Evolutionary conservation across 2,888 invertebrate genomes (phyloP), one percentile per base, ranked within the genome.

Genomic region (Hyposoter dolosus): DNA sequence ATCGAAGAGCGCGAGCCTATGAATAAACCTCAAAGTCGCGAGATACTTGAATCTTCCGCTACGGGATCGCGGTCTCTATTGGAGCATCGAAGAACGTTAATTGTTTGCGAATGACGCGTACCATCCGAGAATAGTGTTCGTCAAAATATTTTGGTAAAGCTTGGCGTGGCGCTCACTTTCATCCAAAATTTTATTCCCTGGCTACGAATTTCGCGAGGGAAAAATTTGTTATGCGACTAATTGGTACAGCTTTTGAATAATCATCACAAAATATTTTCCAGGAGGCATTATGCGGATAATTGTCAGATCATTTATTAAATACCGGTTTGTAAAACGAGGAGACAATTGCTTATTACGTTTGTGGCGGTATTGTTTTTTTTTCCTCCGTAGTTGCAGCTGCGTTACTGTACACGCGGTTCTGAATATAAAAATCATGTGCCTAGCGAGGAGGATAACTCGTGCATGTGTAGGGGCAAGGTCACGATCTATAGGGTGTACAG

Each of bases 71-170:
- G 53, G 74, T 68, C 77, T 71, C 65, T 63, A 75, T 83, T 75
- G 82, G 82, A 69, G 81, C 82, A 80, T 66, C 74, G 53, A 82
- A 72, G 76, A 23, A 60, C 66, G 89, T 87, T 88, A 89, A 91
- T 91, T 90, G 88, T 88, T 87, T 69, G 79, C 81, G 88, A 89
- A 88, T 90, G 90, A 90, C 90, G 89, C 87, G 78, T 82, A 63
- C 69, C 78, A 19, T 74, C 88, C 86, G 86, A 86, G 88, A 91
- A 90, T 90, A 90, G 86, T 82, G 65, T 71, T 86, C 84, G 85
- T 84, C 88, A 88, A 90, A 91, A 91, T 90, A 89, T 90, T 90
- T 89, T 88, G 85, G 84, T 86, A 85, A 82, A 86, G 76, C 83
- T 85, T 80, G 85, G 87, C 82, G 10, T 74, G 19, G 68, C 28